These are phyloP conservation scores for Cynoglossus semilaevis DNA, from an alignment of 2,113 vertebrate species.

Conservation along the genomic window DNA sequence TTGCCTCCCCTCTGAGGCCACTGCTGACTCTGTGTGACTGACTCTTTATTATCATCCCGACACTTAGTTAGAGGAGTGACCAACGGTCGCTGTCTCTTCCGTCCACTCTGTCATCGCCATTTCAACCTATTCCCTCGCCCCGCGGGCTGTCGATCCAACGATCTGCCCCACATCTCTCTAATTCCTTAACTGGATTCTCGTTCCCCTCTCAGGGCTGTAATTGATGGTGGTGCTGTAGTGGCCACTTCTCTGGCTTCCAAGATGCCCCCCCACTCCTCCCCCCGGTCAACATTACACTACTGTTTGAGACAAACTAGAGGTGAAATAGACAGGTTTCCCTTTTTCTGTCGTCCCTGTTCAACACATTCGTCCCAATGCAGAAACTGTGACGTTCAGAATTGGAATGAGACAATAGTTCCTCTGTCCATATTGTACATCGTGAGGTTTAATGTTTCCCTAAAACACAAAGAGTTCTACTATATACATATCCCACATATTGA, in stretches of 20 bases:
- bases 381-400: too few species aligned
- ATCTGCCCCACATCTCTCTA: constrained; percentile 57
- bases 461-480: too few species aligned
- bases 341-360: not conserved
- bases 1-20: constrained; percentile 22
- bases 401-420: too few species aligned
- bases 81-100: constrained; percentile 30
- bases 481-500: too few species aligned
- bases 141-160: constrained; percentile 56
- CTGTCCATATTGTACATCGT: too few species aligned
- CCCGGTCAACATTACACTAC: constrained; percentile 50
- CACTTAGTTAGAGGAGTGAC: constrained; percentile 42
- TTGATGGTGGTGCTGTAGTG: constrained; percentile 68
- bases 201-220: constrained; percentile 53
- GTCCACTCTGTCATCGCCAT: constrained; percentile 44
- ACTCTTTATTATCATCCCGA: constrained; percentile 51
- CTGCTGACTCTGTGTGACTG: constrained; percentile 41
- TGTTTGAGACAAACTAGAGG: constrained; percentile 41
- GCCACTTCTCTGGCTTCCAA: constrained; percentile 49
- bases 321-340: constrained; percentile 9
- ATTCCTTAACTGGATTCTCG: constrained; percentile 57
- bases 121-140: constrained; percentile 35
- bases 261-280: constrained; percentile 43
- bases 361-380: too few species aligned
- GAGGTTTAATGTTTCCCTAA: too few species aligned